Percentiles rank a stretch among this genome's conserved stretches.
phyloP scores from a whole-genome alignment of 2,888 invertebrate genomes.

The Halictus ligatus region DNA sequence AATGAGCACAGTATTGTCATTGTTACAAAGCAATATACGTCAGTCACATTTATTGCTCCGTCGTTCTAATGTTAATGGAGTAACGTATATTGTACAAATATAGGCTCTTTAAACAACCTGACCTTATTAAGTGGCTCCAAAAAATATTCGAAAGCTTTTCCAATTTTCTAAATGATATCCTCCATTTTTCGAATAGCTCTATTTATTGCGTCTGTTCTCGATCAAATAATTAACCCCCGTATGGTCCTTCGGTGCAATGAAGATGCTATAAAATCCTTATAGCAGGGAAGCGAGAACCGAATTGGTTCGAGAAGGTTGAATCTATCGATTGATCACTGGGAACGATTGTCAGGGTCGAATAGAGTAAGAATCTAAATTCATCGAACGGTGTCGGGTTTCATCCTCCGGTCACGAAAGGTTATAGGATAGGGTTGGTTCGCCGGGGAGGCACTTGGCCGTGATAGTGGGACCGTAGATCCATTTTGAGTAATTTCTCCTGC shows the following conservation, averaged over 20 bases:
- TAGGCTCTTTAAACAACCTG: not conserved
- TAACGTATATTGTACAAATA: not conserved
- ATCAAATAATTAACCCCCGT: too few species aligned
- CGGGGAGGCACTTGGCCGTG: not conserved
- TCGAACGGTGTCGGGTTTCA: constrained; percentile 4
- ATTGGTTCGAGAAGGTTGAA: constrained; percentile 36
- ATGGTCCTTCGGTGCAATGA: too few species aligned
- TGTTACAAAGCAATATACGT: too few species aligned
- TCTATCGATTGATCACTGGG: constrained; percentile 28
- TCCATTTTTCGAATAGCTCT: too few species aligned
- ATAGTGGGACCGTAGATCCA: not conserved
- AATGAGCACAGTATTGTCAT: too few species aligned
- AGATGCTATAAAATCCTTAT: not conserved
- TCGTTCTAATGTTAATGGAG: too few species aligned
- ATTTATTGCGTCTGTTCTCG: too few species aligned
- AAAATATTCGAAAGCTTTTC: not conserved
- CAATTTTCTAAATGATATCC: too few species aligned
- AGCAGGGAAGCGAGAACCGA: not conserved
- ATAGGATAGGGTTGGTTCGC: not conserved
- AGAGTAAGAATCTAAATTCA: constrained; percentile 28
- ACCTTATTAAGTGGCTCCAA: too few species aligned
- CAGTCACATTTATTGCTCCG: too few species aligned
- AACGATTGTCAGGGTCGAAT: constrained; percentile 13
- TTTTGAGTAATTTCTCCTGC: not conserved
- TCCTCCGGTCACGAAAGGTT: constrained; percentile 21